Base-by-base conservation (phyloP, 2,888 invertebrate species). In the Ectropis crepuscularia region DNA sequence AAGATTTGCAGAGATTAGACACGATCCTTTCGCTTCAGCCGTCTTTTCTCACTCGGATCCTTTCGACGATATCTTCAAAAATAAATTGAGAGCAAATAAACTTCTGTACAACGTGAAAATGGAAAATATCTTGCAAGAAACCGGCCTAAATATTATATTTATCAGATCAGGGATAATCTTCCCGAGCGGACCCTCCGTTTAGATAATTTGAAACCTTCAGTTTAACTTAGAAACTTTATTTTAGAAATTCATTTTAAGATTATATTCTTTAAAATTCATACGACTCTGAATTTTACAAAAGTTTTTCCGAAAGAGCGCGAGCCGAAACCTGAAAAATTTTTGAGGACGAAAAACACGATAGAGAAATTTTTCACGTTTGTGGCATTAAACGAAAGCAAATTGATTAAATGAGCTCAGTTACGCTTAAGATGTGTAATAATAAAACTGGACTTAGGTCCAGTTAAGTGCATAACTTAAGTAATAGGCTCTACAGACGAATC, bases 141-240 rank as follows among this genome's bases (percentile, higher is more conserved):
- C 39, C 16, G 45, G 12, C 6, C 28, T 28, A 37, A 49, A 37
- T 11, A 12, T 48, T 60, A 36, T 39, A 5, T 6, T 60, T 48
- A 60, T 48, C 48, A 43, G 12, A 36, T 12, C 16, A 10, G 16
- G 9, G 36, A 60, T 49, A 50, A 45, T 42, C 42, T 60, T 39
- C 36, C 12, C 37, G 16, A 53, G 37, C 12, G 39, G 51, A 39
- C 8, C 28, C 11, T 59, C 46, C 51, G 39, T 59, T 59, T 11
- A 46, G 59, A 51, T 46, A 58, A 50, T 45, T 53, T 46, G 36
- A 37, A 53, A 53, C 36, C 39, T 46, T 47, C 53, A 46, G 12
- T 46, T 46, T 53, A 5, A 45, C 36, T 47, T 39, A 12, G n/a
- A 10, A n/a, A 48, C 11, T 2, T 10, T 55, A 45, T 47, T 39